A percentile compares a stretch with the other conserved stretches of the same genome.
These are phyloP conservation scores for Periparus ater DNA, from an alignment of 2,797 vertebrate genomes.

Conservation along the genomic window DNA sequence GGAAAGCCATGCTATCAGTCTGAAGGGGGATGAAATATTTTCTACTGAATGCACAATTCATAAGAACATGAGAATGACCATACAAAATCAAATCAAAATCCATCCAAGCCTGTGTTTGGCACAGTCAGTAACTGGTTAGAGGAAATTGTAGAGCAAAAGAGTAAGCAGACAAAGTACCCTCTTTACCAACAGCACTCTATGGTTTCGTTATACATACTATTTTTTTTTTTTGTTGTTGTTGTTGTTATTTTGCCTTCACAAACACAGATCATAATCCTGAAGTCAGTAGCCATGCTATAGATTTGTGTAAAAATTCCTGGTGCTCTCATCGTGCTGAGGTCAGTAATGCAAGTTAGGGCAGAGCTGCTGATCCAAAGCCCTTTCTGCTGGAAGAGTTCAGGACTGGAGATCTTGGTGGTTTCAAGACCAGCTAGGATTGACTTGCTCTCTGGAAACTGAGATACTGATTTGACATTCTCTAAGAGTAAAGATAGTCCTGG, in stretches of 20 bases:
- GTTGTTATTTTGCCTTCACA: not conserved
- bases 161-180: not conserved
- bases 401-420: not conserved
- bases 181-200: not conserved
- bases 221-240: not conserved
- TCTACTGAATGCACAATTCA: not conserved
- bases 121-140: not conserved
- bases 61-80: not conserved
- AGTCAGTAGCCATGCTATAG: not conserved
- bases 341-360: not conserved
- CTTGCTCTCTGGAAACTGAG: not conserved
- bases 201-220: not conserved
- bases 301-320: not conserved
- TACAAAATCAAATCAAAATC: not conserved
- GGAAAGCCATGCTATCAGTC: not conserved
- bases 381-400: not conserved
- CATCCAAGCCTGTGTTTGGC: not conserved
- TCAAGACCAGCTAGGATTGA: slow-evolving; percentile 28
- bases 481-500: slow-evolving; percentile 26
- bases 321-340: not conserved
- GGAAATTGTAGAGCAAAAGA: not conserved
- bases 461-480: slow-evolving; percentile 4
- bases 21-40: not conserved
- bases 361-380: not conserved
- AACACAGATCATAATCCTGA: not conserved